Percentiles rank a stretch among this genome's conserved stretches.
phyloP scores from a whole-genome alignment of 1,140 invertebrate genomes.

The Zaprionus taronus region DNA sequence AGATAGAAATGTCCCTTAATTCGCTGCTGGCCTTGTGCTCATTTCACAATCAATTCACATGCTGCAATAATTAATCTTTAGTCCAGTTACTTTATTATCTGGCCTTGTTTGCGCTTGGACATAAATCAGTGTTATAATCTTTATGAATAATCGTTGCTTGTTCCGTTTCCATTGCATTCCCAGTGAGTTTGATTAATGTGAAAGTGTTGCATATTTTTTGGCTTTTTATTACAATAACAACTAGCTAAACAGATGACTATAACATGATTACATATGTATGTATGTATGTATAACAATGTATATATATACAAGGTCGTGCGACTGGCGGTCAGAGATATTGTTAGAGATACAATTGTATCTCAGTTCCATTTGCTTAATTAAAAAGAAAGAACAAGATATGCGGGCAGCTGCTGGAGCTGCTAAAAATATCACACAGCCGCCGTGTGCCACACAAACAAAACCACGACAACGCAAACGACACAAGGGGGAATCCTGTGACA shows the following conservation, averaged over 20 bases:
- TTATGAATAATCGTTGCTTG: slow-evolving; percentile 39
- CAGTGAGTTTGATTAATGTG: slow-evolving; percentile 55
- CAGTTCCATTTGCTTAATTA: slow-evolving; percentile 72
- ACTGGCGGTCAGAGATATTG: background rate
- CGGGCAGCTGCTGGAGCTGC: slow-evolving; percentile 20
- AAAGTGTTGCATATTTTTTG: slow-evolving; percentile 64
- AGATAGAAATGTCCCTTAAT: background rate
- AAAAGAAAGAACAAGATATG: slow-evolving; percentile 38
- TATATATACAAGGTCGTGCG: slow-evolving; percentile 33
- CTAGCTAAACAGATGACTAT: slow-evolving; percentile 35
- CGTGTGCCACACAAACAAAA: slow-evolving; percentile 33
- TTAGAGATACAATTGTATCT: slow-evolving; percentile 35
- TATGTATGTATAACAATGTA: slow-evolving; percentile 21
- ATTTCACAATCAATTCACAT: background rate
- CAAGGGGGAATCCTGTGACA: too few relatives aligned
- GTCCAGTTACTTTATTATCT: background rate
- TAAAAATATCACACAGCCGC: slow-evolving; percentile 75
- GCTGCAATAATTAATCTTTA: slow-evolving; percentile 28
- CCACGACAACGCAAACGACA: background rate
- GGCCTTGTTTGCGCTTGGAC: background rate
- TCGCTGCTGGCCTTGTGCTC: background rate
- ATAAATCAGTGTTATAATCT: slow-evolving; percentile 15
- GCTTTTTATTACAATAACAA: slow-evolving; percentile 54
- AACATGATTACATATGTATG: slow-evolving; percentile 18
- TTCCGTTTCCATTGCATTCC: slow-evolving; percentile 32